phyloP scores from a whole-genome alignment of 1,140 invertebrate species.

The Drosophila setifemur region DNA sequence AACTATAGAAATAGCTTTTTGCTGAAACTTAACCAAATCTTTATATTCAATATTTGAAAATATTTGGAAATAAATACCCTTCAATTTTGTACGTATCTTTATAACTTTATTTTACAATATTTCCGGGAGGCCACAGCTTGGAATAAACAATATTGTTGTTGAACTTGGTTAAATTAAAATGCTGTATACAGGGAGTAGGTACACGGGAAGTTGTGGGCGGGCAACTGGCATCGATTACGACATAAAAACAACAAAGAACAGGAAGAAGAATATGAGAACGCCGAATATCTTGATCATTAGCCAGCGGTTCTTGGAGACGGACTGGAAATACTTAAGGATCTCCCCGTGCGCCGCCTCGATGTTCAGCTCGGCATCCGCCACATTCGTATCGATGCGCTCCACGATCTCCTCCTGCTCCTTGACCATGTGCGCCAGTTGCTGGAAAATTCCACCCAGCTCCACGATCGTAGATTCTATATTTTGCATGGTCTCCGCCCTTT shows the following conservation, averaged over 20 bases:
- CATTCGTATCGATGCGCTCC: conserved; percentile 97
- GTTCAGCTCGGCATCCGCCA: conserved; percentile 97
- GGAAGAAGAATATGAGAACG: conserved; percentile 99
- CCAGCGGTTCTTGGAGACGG: conserved; percentile 98
- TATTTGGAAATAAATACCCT: background rate
- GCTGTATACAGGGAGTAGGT: conserved; percentile 22
- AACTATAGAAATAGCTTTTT: no score
- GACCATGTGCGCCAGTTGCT: conserved; percentile 98
- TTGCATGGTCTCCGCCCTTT: conserved; percentile 98
- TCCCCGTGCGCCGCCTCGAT: conserved; percentile 98
- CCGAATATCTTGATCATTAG: conserved; percentile 99
- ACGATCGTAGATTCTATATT: conserved; percentile 99
- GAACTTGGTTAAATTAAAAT: conserved; percentile 35
- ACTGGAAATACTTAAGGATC: conserved; percentile 99
- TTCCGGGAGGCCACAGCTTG: conserved; percentile 36
- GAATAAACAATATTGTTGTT: conserved; percentile 38
- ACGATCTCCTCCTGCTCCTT: conserved; percentile 99
- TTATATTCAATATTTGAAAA: background rate
- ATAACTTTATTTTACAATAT: conserved; percentile 70
- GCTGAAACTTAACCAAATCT: no score
- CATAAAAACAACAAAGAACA: conserved; percentile 98
- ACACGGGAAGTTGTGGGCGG: conserved; percentile 16
- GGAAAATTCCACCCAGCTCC: conserved; percentile 99
- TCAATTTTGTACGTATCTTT: conserved; percentile 39
- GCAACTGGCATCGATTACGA: conserved; percentile 84